Base-by-base conservation (phyloP, 2,797 vertebrate species). In the Chromobotia macracanthus region DNA sequence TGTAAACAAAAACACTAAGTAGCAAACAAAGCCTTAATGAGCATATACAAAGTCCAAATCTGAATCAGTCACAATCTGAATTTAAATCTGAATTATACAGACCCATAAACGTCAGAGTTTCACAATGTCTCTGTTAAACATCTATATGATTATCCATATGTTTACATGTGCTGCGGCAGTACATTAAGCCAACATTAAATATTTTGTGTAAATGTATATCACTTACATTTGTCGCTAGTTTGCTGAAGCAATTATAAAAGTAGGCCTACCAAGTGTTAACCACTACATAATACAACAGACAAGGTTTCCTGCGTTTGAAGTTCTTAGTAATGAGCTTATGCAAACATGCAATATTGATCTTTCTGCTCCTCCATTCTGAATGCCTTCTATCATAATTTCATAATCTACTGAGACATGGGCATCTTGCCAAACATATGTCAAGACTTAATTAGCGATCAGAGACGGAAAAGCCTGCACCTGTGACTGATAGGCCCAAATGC, bases 381-480 rank as follows among this genome's bases (percentile, higher is more conserved):
- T 81, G 75, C 21, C 85, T 69, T 86, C 84, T 87, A 83, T 83
- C 84, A 88, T 87, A 81, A 87, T 79, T 86, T 84, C 75, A 83
- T 74, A 79, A 81, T 84, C 80, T 73, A 79, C 86, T 77, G 46
- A 69, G 71, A 71, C 44, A 76, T 86, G 81, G 74, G 83, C 81
- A 84, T 73, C 70, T 85, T 71, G 89, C 90, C 90, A 91, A 85
- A 81, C 69, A 85, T 82, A 84, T 87, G 87, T 87, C 87, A 90
- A 67, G 82, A 86, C 87, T 91, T 90, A 90, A 90, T 91, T 90
- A 90, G 87, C 87, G 83, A 86, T 87, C 75, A 83, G 84, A 88
- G 87, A 85, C 83, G 85, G 88, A 90, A 90, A 89, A 79, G 84
- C 41, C 55, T 69, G 66, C 75, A 85, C 78, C 80, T 85, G 80